Percentiles rank a stretch among this genome's conserved stretches.
Conservation (phyloP, 2,113 vertebrate genomes). For the Lycocorax pyrrhopterus region DNA sequence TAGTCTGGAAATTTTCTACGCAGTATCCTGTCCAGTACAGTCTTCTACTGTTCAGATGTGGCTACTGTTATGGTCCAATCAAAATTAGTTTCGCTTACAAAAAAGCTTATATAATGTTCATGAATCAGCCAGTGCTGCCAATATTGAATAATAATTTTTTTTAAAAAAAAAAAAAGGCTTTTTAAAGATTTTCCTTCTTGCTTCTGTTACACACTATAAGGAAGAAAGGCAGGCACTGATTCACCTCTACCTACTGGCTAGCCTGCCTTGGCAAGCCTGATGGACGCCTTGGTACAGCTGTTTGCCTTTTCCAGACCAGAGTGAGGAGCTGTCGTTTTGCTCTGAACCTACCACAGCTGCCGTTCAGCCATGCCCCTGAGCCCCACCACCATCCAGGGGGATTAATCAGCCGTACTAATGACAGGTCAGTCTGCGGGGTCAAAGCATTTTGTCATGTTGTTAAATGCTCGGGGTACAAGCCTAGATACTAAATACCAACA, state of each 20-base stretch:
- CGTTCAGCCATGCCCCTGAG: neutral
- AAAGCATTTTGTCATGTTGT: constrained; percentile 15
- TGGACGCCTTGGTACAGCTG: neutral
- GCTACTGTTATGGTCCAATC: neutral
- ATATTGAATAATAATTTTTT: neutral
- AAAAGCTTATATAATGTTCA: neutral
- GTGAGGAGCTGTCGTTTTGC: neutral
- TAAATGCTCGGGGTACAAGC: neutral
- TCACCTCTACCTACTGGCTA: neutral
- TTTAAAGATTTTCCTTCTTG: neutral
- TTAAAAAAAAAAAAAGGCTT: neutral
- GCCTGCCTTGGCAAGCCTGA: neutral
- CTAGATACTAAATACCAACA: neutral
- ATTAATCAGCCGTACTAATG: neutral
- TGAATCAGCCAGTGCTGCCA: neutral
- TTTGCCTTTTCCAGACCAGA: neutral
- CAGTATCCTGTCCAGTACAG: neutral
- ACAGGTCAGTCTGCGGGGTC: neutral
- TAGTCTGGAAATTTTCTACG: constrained; percentile 32
- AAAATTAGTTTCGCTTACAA: neutral
- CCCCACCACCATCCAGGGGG: neutral
- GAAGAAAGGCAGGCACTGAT: neutral
- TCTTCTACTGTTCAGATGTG: neutral
- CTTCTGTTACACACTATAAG: neutral
- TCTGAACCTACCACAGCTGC: neutral